phyloP scores from a whole-genome alignment of 2,888 invertebrate genomes.

The Sinohyriopsis cumingii region DNA sequence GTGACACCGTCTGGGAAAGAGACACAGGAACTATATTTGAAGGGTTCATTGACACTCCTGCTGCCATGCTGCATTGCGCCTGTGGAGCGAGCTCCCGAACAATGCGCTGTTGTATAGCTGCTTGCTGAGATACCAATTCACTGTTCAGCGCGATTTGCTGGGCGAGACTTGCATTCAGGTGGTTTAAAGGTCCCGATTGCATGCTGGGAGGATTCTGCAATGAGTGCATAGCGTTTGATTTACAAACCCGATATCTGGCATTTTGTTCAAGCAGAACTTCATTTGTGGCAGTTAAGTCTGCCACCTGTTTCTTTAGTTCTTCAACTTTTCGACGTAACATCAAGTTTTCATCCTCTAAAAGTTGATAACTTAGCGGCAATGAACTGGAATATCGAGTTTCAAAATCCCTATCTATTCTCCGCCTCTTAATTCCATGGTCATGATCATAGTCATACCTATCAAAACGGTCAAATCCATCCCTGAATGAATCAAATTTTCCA shows the following conservation, averaged over 20 bases:
- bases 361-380: slow-evolving; percentile 56
- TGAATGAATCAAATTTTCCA: slow-evolving; percentile 31
- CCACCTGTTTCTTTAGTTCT: slow-evolving; percentile 81
- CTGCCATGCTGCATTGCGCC: slow-evolving; percentile 42
- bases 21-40: slow-evolving; percentile 55
- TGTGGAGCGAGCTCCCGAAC: slow-evolving; percentile 51
- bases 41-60: slow-evolving; percentile 55
- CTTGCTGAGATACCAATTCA: slow-evolving; percentile 61
- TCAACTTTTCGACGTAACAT: slow-evolving; percentile 80
- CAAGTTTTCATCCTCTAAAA: slow-evolving; percentile 80
- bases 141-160: slow-evolving; percentile 67
- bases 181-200: slow-evolving; percentile 47
- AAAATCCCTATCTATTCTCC: slow-evolving; percentile 52
- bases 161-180: slow-evolving; percentile 65
- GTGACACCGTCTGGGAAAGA: slow-evolving; percentile 56
- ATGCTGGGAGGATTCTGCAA: slow-evolving; percentile 39
- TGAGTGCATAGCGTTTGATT: slow-evolving; percentile 54
- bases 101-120: slow-evolving; percentile 61
- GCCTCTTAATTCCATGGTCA: slow-evolving; percentile 46
- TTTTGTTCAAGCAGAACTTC: slow-evolving; percentile 86
- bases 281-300: slow-evolving; percentile 83
- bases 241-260: slow-evolving; percentile 77
- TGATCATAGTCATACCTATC: slow-evolving; percentile 54
- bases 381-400: slow-evolving; percentile 46
- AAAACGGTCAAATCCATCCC: slow-evolving; percentile 47